A percentile compares a stretch with the other conserved stretches of the same genome.
These are phyloP conservation scores for Microhierax caerulescens DNA, from an alignment of 2,797 vertebrate genomes.

Conservation along the genomic window DNA sequence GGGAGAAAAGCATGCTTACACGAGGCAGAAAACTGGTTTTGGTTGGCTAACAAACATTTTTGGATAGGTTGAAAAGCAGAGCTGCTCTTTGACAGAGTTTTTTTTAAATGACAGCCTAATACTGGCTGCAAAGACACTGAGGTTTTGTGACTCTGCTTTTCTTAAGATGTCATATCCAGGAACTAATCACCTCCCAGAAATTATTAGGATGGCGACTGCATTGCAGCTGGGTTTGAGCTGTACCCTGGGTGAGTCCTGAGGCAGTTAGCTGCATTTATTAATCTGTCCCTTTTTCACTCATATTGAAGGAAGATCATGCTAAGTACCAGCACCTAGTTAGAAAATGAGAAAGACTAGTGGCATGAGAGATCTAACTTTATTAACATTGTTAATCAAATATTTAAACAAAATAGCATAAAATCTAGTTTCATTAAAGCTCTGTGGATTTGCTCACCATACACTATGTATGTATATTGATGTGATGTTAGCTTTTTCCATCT, in stretches of 20 bases:
- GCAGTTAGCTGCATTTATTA: background rate
- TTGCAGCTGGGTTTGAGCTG: accelerated
- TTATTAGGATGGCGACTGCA: accelerated
- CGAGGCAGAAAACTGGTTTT: background rate
- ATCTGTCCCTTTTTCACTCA: background rate
- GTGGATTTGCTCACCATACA: background rate
- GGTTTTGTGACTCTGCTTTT: background rate
- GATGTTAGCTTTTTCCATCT: background rate
- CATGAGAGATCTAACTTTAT: background rate
- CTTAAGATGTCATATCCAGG: background rate
- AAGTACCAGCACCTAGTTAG: background rate
- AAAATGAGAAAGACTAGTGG: background rate
- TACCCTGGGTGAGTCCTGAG: background rate
- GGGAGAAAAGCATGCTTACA: background rate
- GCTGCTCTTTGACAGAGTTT: background rate
- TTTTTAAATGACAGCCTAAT: background rate
- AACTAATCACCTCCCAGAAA: background rate
- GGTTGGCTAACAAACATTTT: background rate
- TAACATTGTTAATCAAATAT: background rate
- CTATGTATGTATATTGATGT: background rate
- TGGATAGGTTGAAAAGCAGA: background rate
- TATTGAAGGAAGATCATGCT: accelerated
- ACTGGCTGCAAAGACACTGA: background rate
- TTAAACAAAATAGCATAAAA: background rate
- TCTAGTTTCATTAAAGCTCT: background rate